These are phyloP conservation scores for Halesus radiatus DNA, from an alignment of 1,140 invertebrate genomes.

Conservation along the genomic window DNA sequence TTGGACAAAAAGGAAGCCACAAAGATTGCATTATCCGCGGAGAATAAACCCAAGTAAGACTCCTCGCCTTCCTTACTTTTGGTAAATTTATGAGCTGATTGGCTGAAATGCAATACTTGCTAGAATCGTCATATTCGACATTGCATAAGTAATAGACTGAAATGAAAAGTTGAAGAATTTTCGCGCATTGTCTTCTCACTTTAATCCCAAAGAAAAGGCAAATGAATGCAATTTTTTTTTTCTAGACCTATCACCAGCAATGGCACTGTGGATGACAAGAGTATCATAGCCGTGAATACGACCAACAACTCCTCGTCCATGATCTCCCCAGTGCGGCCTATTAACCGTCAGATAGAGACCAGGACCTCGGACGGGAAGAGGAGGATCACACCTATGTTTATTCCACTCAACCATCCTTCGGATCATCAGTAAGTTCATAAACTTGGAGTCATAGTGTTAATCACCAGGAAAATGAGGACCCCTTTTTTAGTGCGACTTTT, in stretches of 20 bases:
- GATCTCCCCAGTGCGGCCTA: conserved; percentile 75
- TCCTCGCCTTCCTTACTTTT: too few species aligned
- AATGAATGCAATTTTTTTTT: too few species aligned
- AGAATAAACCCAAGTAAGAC: conserved; percentile 42
- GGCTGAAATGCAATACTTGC: too few species aligned
- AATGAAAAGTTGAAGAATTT: too few species aligned
- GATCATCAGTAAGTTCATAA: conserved; percentile 72
- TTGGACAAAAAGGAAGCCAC: conserved; percentile 59
- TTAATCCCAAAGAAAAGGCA: too few species aligned
- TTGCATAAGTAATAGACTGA: too few species aligned
- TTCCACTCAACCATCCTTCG: conserved; percentile 77
- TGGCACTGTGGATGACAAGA: conserved; percentile 47
- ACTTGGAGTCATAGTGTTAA: too few species aligned
- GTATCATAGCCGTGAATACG: conserved; percentile 7
- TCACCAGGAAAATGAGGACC: too few species aligned
- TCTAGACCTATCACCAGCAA: conserved; percentile 31
- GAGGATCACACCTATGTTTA: conserved; percentile 96
- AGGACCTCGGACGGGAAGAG: conserved; percentile 92
- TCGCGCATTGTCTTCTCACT: too few species aligned
- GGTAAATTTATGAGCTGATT: too few species aligned
- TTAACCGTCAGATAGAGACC: conserved; percentile 96
- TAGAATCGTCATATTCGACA: too few species aligned
- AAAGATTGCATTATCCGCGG: conserved; percentile 20
- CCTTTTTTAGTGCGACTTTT: too few species aligned
- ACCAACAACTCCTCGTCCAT: conserved; percentile 53